phyloP scores from a whole-genome alignment of 2,797 vertebrate genomes.

The Erpetoichthys calabaricus region DNA sequence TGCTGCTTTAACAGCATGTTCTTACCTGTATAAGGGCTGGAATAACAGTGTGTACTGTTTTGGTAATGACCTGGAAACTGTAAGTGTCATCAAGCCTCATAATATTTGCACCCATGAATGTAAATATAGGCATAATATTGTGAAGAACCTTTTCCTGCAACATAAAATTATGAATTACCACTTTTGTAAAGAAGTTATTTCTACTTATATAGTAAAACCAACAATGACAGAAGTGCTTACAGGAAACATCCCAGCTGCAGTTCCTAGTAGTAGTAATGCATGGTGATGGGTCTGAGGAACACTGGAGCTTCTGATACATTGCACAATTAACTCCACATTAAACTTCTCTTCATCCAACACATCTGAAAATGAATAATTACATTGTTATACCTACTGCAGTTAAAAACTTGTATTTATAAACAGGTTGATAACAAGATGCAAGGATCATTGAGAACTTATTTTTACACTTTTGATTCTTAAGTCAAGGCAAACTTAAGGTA shows the following conservation, averaged over 20 bases:
- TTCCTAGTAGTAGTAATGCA: slow-evolving; percentile 73
- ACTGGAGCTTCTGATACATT: slow-evolving; percentile 72
- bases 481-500: no score
- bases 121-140: slow-evolving; percentile 98
- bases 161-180: slow-evolving; percentile 1
- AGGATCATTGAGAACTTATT: neutral
- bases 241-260: slow-evolving; percentile 76
- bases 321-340: slow-evolving; percentile 86
- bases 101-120: slow-evolving; percentile 90
- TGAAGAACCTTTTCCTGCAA: slow-evolving; percentile 91
- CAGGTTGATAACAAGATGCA: neutral
- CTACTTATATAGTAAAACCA: neutral
- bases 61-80: slow-evolving; percentile 88
- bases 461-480: neutral
- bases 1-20: neutral
- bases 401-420: no score
- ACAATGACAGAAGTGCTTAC: slow-evolving; percentile 44
- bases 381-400: no score
- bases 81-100: slow-evolving; percentile 86
- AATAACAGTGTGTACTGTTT: slow-evolving; percentile 83
- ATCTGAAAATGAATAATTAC: slow-evolving; percentile 36
- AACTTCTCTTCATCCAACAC: slow-evolving; percentile 80
- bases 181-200: neutral
- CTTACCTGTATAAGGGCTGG: slow-evolving; percentile 81
- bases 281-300: slow-evolving; percentile 93